Evolutionary conservation across 2,888 invertebrate species (phyloP).

Genomic region (Monoplex corrugatus): DNA sequence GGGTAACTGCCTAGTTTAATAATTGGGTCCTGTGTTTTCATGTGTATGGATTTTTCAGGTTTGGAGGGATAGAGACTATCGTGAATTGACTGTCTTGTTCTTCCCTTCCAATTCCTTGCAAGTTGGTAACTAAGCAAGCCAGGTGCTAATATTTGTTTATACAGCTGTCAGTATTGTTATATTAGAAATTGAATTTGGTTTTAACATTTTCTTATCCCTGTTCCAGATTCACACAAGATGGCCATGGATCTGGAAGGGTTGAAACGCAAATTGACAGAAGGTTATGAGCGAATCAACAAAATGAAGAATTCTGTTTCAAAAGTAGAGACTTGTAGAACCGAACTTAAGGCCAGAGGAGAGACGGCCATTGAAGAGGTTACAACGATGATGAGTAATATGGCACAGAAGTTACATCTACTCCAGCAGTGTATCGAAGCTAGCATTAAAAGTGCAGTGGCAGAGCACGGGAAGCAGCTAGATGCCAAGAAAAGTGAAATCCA

Average conservation of each 20-base stretch:
- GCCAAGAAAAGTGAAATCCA: conserved; percentile 43
- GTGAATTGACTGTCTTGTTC: too few relatives aligned
- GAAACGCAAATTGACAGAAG: conserved; percentile 32
- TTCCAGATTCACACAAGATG: conserved; percentile 19
- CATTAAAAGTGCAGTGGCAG: conserved; percentile 37
- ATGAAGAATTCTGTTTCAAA: conserved; percentile 42
- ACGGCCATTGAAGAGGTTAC: conserved; percentile 41
- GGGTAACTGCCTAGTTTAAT: too few relatives aligned
- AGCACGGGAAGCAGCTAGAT: conserved; percentile 42
- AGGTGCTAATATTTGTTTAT: too few relatives aligned
- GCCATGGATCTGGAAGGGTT: conserved; percentile 44
- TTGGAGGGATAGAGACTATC: too few relatives aligned
- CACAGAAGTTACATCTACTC: conserved; percentile 20
- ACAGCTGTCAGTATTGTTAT: too few relatives aligned
- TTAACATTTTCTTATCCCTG: too few relatives aligned
- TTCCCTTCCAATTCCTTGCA: too few relatives aligned
- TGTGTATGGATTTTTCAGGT: too few relatives aligned
- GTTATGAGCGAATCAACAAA: conserved; percentile 51
- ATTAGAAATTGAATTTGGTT: too few relatives aligned
- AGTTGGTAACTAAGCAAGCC: too few relatives aligned
- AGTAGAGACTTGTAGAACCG: conserved; percentile 47
- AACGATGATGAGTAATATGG: neutral
- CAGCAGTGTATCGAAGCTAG: conserved; percentile 50
- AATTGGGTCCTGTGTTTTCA: too few relatives aligned
- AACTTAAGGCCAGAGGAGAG: conserved; percentile 48